A percentile compares a stretch with the other conserved stretches of the same genome.
Evolutionary conservation across 2,797 vertebrate species (phyloP).

Genomic region (Stomatorhinus walkeri): DNA sequence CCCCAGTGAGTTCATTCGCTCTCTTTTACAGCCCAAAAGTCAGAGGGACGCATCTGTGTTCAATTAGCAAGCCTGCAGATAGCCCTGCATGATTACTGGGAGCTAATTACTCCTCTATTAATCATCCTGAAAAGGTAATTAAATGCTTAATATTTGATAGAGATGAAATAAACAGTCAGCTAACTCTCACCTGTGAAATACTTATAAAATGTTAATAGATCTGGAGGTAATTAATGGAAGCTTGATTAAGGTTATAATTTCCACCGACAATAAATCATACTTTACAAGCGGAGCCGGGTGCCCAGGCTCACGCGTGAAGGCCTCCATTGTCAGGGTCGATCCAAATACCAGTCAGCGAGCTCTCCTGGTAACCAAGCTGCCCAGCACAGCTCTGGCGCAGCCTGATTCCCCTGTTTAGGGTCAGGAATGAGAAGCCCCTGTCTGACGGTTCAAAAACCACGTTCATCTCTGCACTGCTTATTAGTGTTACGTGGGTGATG

Average conservation of each 20-base stretch:
- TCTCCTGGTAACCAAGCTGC: neutral
- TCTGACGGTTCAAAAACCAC: neutral
- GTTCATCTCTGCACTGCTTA: neutral
- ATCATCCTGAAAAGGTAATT: conserved; percentile 69
- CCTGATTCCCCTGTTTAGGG: neutral
- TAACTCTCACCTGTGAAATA: conserved; percentile 65
- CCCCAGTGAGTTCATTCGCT: neutral
- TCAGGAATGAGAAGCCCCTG: neutral
- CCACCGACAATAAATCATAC: conserved; percentile 35
- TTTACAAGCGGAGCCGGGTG: neutral
- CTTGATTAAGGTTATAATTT: conserved; percentile 56
- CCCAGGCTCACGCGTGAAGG: neutral
- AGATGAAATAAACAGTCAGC: conserved; percentile 60
- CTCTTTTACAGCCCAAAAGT: conserved; percentile 45
- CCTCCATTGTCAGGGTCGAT: neutral
- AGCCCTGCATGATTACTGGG: conserved; percentile 57
- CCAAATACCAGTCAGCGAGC: neutral
- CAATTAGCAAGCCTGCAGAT: conserved; percentile 46
- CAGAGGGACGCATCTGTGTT: conserved; percentile 51
- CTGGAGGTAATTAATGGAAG: conserved; percentile 62
- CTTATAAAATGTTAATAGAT: conserved; percentile 72
- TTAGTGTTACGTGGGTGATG: neutral
- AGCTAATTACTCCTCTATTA: conserved; percentile 71
- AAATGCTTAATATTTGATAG: conserved; percentile 72
- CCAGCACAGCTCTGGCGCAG: neutral